Evolutionary conservation across 2,888 invertebrate species (phyloP), one percentile per base, ranked within the genome.

Genomic region (Acanthosoma haemorrhoidale): DNA sequence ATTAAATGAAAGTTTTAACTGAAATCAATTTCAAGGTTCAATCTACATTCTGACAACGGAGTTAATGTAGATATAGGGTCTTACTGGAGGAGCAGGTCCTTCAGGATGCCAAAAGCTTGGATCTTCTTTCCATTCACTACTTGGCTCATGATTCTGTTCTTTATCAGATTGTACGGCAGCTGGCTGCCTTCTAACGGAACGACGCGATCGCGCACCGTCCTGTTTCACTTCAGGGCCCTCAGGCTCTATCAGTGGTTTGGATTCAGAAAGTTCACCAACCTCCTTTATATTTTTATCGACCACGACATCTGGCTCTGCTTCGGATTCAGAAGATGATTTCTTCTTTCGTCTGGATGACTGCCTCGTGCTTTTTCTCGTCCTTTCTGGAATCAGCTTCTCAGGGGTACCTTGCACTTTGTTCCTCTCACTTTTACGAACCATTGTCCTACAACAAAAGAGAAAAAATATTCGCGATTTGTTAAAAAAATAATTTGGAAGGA

Each of bases 91-190:
- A 67, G 57, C 57, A 57, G 67, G 16, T 61, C 57, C 51, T 36
- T 59, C 69, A 43, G 63, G 68, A 39, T 68, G 68, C 75, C 74
- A 75, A 70, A 75, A 74, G 32, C 51, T 63, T 60, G 70, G 63
- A 71, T 75, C 75, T 66, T 75, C 75, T 63, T 75, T 72, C 74
- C 75, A 73, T 57, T 75, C 74, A 6, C 32, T 68, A 13, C 57
- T 58, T 57, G 41, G 39, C 16, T 70, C 64, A 36, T 36, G 34
- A 18, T 69, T 36, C 3, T 13, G 38, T 13, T 68, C 51, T 31
- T 32, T 58, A 31, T 38, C 60, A 58, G 25, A 51, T 59, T 32
- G 32, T 32, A 39, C 38, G 36, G 70, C 25, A 29, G 39, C 13
- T 15, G 43, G 58, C 13, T 60, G 57, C 41, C 69, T 61, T 18